Conservation (phyloP, 1,140 invertebrate species). For the Aphelinus atriplicis region DNA sequence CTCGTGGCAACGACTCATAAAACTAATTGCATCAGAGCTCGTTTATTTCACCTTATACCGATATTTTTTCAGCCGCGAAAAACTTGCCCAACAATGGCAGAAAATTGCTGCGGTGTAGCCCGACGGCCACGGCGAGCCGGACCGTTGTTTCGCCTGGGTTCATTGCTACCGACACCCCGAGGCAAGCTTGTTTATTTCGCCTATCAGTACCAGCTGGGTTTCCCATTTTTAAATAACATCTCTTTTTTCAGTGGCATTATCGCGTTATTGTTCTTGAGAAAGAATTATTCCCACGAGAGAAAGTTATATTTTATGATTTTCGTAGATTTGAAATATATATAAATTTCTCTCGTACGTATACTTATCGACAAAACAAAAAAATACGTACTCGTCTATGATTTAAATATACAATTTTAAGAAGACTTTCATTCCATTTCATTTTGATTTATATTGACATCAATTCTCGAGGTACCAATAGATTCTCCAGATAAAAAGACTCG, state of each 20-base stretch:
- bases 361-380: background rate
- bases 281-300: too few species aligned
- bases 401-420: too few species aligned
- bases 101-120: slow-evolving; percentile 47
- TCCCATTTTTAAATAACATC: too few species aligned
- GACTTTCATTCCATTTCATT: too few species aligned
- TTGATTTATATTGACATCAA: too few species aligned
- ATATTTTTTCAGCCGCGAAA: slow-evolving; percentile 45
- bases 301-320: too few species aligned
- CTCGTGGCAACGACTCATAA: slow-evolving; percentile 55
- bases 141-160: slow-evolving; percentile 4
- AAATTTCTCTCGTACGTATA: background rate
- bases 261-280: too few species aligned
- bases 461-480: too few species aligned
- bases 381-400: too few species aligned
- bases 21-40: slow-evolving; percentile 63
- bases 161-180: background rate
- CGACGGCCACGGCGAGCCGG: background rate
- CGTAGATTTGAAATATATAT: too few species aligned
- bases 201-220: background rate
- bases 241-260: too few species aligned
- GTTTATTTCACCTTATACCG: slow-evolving; percentile 53
- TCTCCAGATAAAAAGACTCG: too few species aligned
- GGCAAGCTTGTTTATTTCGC: background rate
- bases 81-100: slow-evolving; percentile 55